Evolutionary conservation across 1,140 invertebrate genomes (phyloP).

Genomic region (Pseudomyrmex flavicornis): DNA sequence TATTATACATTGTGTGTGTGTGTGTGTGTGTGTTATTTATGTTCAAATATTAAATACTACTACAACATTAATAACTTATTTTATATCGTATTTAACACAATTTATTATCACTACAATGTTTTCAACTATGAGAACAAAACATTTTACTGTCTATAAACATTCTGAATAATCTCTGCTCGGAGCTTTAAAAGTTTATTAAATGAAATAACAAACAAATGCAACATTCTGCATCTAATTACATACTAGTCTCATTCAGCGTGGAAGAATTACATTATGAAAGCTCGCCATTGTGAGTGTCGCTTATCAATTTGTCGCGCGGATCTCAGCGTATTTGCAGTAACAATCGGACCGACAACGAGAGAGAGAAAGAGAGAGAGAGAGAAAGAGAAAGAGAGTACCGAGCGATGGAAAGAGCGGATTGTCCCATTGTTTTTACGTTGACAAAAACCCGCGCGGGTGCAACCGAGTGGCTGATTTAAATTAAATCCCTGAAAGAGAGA

Average conservation of each 20-base stretch:
- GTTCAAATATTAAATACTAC: not conserved
- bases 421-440: constrained; percentile 64
- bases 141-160: not conserved
- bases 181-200: not conserved
- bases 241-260: not conserved
- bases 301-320: constrained; percentile 56
- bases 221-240: too few relatives aligned
- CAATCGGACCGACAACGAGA: constrained; percentile 31
- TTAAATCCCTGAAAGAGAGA: constrained; percentile 59
- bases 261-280: constrained; percentile 9
- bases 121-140: too few relatives aligned
- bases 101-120: too few relatives aligned
- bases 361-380: not conserved
- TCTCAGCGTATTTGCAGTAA: constrained; percentile 49
- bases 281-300: constrained; percentile 14
- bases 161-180: not conserved
- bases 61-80: not conserved
- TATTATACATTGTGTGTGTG: not conserved
- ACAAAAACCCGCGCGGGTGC: constrained; percentile 26
- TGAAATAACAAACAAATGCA: not conserved
- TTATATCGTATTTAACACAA: too few relatives aligned
- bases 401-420: constrained; percentile 36
- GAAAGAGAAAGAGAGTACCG: not conserved
- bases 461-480: constrained; percentile 60
- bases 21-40: not conserved